A percentile compares a stretch with the other conserved stretches of the same genome.
These are phyloP conservation scores for Vanessa cardui DNA, from an alignment of 2,888 invertebrate species.

Conservation along the genomic window DNA sequence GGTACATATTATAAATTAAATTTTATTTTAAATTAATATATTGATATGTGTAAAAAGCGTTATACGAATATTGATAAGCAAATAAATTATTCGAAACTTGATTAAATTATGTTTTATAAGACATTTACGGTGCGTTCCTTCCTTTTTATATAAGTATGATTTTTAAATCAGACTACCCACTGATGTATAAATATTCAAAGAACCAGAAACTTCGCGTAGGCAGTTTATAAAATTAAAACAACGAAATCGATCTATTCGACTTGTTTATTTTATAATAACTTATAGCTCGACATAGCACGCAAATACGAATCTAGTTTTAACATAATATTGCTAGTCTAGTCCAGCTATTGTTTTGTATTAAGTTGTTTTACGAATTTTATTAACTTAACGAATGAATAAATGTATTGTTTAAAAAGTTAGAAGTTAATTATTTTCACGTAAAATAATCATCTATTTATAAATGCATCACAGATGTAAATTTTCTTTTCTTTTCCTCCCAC, in stretches of 20 bases:
- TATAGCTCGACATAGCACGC: background rate
- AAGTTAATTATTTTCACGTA: too few species aligned
- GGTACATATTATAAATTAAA: background rate
- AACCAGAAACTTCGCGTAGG: constrained; percentile 4
- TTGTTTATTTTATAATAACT: constrained; percentile 6
- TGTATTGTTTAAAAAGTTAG: too few species aligned
- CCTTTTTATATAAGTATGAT: constrained; percentile 21
- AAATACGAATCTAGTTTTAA: background rate
- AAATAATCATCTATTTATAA: too few species aligned
- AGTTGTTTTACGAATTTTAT: too few species aligned
- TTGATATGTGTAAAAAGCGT: background rate
- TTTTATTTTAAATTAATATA: constrained; percentile 10
- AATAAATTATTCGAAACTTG: constrained; percentile 8
- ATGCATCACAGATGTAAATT: too few species aligned
- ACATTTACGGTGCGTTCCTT: constrained; percentile 14
- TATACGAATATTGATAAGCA: background rate
- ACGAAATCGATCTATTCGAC: background rate
- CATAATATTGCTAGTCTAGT: background rate
- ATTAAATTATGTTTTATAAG: constrained; percentile 19
- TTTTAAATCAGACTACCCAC: constrained; percentile 36
- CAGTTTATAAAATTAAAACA: constrained; percentile 17
- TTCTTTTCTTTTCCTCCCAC: too few species aligned
- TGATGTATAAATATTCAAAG: constrained; percentile 35
- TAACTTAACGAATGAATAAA: too few species aligned
- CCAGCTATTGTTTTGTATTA: too few species aligned